These are phyloP conservation scores for Calcarius lapponicus DNA, from an alignment of 2,797 vertebrate species.

Conservation along the genomic window DNA sequence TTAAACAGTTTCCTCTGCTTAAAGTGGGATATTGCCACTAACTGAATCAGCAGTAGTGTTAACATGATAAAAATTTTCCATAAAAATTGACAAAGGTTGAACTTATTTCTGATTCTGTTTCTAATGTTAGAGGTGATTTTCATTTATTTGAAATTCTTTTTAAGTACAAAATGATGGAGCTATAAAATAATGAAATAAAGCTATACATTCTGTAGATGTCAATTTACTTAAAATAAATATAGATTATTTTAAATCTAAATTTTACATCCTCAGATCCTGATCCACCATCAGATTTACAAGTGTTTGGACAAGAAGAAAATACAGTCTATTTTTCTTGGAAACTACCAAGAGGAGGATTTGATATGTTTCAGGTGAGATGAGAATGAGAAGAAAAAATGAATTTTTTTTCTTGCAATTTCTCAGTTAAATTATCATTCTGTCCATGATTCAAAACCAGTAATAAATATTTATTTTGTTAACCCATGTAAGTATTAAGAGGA, in stretches of 20 bases:
- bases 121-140: background rate
- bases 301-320: conserved; percentile 79
- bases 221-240: background rate
- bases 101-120: background rate
- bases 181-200: background rate
- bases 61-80: background rate
- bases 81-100: background rate
- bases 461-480: background rate
- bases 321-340: conserved; percentile 84
- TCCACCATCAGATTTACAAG: conserved; percentile 78
- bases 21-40: background rate
- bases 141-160: background rate
- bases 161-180: background rate
- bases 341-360: conserved; percentile 76
- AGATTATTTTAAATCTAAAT: background rate
- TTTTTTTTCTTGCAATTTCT: background rate
- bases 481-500: background rate
- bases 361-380: conserved; percentile 82
- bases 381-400: background rate
- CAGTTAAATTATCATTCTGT: background rate
- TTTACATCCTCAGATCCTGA: conserved; percentile 76
- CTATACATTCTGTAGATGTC: background rate
- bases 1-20: background rate
- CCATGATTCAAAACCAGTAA: background rate
- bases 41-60: background rate